Percentiles rank a stretch among this genome's conserved stretches.
Evolutionary conservation across 37 sponge, comb jelly and placozoan species (phyloP).

Genomic region (Halichondria panicea): DNA sequence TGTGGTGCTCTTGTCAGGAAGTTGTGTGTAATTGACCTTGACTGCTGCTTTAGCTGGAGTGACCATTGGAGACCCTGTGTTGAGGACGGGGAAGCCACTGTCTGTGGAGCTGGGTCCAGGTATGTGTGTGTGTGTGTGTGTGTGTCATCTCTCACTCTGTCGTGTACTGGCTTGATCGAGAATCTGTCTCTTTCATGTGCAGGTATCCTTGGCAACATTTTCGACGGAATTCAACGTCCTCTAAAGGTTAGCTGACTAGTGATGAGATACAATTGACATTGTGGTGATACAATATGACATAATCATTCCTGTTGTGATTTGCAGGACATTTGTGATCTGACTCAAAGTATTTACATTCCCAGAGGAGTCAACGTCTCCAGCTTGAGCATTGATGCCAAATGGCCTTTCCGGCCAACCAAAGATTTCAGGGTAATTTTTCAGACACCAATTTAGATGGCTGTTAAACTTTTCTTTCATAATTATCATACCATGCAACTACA

Average conservation of each 20-base stretch:
- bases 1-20: conserved; percentile 10
- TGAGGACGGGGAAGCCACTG: conserved; percentile 97
- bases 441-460: not conserved
- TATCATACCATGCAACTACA: not conserved
- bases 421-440: conserved; percentile 38
- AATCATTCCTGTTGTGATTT: not conserved
- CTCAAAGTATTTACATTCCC: conserved; percentile 95
- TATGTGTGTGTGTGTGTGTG: not conserved
- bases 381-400: conserved; percentile 62
- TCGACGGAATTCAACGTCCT: conserved; percentile 98
- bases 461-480: not conserved
- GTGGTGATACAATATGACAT: not conserved
- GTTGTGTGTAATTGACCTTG: conserved; percentile 13
- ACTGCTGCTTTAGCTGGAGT: conserved; percentile 84
- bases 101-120: conserved; percentile 99
- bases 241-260: conserved; percentile 66
- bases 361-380: conserved; percentile 87
- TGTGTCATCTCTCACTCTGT: not conserved
- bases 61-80: conserved; percentile 95
- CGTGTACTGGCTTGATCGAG: not conserved
- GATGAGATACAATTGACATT: not conserved
- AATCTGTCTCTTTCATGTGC: not conserved
- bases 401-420: conserved; percentile 86
- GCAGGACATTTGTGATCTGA: conserved; percentile 90
- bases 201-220: conserved; percentile 96